Evolutionary conservation across 2,797 vertebrate genomes (phyloP).

Genomic region (Diceros bicornis): DNA sequence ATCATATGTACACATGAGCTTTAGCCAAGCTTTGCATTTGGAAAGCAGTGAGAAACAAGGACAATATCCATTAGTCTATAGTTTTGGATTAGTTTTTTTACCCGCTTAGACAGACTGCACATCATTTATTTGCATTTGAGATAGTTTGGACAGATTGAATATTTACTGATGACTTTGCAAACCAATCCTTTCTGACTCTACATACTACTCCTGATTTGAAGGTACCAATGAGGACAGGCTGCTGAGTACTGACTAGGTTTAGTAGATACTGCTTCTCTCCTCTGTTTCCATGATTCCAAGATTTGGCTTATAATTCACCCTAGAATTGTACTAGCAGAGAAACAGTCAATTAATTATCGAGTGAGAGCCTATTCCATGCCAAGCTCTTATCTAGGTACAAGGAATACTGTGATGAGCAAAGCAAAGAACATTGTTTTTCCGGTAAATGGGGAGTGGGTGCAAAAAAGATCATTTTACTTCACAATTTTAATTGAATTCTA

Average conservation of each 20-base stretch:
- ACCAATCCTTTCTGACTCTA: neutral
- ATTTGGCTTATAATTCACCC: neutral
- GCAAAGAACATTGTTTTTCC: neutral
- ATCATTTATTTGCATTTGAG: neutral
- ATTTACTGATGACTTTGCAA: conserved; percentile 45
- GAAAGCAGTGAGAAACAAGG: conserved; percentile 55
- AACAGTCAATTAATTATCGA: neutral
- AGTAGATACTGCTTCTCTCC: neutral
- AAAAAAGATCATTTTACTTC: neutral
- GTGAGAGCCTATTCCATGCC: neutral
- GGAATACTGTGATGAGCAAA: neutral
- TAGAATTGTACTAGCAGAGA: neutral
- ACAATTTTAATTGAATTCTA: neutral
- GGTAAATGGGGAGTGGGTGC: fast-evolving
- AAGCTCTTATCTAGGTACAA: neutral
- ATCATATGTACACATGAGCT: conserved; percentile 48
- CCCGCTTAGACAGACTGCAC: neutral
- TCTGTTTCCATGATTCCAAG: neutral
- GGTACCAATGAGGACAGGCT: neutral
- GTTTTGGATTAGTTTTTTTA: neutral
- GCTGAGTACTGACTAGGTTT: too few relatives aligned
- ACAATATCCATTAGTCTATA: neutral
- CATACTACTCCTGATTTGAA: neutral
- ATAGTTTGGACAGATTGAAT: neutral
- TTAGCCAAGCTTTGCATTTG: conserved; percentile 68